Evolutionary conservation across 2,797 vertebrate genomes (phyloP), one percentile per base, ranked within the genome.

Genomic region (Selene dorsalis): DNA sequence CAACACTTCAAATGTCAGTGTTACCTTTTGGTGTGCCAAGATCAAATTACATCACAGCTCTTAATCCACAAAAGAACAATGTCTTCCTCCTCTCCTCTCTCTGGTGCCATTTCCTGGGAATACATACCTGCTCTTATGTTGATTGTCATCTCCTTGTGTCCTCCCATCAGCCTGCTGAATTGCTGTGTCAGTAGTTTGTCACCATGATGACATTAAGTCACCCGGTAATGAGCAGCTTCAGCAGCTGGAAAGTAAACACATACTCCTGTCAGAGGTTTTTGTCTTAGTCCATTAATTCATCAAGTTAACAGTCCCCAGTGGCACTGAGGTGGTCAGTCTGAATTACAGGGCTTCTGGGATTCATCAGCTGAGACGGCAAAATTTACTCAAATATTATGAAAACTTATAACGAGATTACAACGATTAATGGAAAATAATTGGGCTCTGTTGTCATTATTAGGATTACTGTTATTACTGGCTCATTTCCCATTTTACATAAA

Each of bases 361-460:
- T 61, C 41, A 82, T 77, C 45, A 71, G n/a, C 65, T 6, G 24
- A 71, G 47, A 66, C 24, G 76, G 76, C 65, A 79, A 75, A 74
- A 13, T 52, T 60, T 35, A 14, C 28, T 66, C 8, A 81, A 83
- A 79, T 82, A 76, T 79, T 72, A 41, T 45, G 62, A 69, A 76
- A 78, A 12, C 68, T 22, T 67, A 9, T 73, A 28, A 83, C 69
- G 48, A 69, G 74, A 85, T 84, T 79, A 86, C 1, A 56, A 60
- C 81, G 75, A 87, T 79, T 91, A 69, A 87, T 87, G 56, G 64
- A 73, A 61, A 79, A 67, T 85, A 86, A 85, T 90, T 88, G 84
- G 73, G 43, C 63, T 89, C n/a, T 89, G 79, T 87, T 91, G 73
- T 80, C 64, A 76, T 75, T 73, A 59, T 66, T 38, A 66, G 41